Base-by-base conservation (phyloP, 2,797 vertebrate genomes). In the Ficedula albicollis region DNA sequence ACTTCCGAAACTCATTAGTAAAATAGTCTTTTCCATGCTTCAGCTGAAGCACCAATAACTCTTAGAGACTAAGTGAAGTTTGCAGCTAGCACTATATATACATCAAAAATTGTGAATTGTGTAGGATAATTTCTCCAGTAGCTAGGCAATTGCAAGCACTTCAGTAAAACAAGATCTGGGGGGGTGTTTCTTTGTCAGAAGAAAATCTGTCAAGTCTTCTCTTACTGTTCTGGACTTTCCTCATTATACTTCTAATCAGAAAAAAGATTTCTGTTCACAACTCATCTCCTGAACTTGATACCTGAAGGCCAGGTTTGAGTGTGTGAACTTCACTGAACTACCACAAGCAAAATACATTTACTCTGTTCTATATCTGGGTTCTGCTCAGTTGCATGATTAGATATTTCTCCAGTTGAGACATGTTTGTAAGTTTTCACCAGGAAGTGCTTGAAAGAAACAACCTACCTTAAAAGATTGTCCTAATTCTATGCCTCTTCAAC, bases 241-340 rank as follows among this genome's bases (percentile, higher is more conserved):
- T 72, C 12, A 22, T 56, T 72, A 9, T 32, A 18, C 4, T 39
- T 83, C 19, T 41, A 80, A 69, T 27, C 26, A 66, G 11, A 46
- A 19, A 67, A 6, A 44, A 54, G 13, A 32, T 66, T 70, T 90
- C 48, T 41, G 13, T 22, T 49, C 26, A 26, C 4, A 62, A 4
- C 6, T 73, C 3, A 5, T 6, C 46, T 66, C 10, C 20, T 81
- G 26, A 84, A 52, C 15, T 43, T 56, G 34, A 10, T 8, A 34
- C 2, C 16, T 41, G n/a, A 38, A 54, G 2, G 6, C 19, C 15
- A 52, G 4, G 5, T 62, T 44, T 12, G 1, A 5, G 1, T 51
- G 3, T 9, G 16, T 2, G 2, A 70, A 51, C 15, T 70, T 74
- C 25, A 38, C 20, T 7, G 41, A 64, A 41, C 19, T 36, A 21